Evolutionary conservation across 2,888 invertebrate genomes (phyloP).

Genomic region (Clistopyga incitator): DNA sequence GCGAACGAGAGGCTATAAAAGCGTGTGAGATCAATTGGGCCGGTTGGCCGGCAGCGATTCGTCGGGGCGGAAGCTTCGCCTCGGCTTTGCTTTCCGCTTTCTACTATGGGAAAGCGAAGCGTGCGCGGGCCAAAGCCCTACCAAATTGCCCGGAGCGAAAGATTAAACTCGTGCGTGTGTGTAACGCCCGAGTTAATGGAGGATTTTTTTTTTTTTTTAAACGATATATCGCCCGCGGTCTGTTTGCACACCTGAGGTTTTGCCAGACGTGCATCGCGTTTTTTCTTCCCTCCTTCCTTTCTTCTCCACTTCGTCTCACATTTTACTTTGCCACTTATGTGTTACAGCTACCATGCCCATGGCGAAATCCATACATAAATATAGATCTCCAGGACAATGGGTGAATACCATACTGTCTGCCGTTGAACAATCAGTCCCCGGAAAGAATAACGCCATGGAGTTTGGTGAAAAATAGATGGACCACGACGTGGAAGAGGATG

Average conservation of each 20-base stretch:
- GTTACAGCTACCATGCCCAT: not conserved
- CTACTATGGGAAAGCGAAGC: conserved; percentile 70
- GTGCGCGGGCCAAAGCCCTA: conserved; percentile 68
- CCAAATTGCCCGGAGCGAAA: conserved; percentile 78
- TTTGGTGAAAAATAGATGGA: not conserved
- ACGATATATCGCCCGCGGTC: conserved; percentile 79
- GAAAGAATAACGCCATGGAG: not conserved
- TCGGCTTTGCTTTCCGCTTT: conserved; percentile 49
- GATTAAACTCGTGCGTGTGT: conserved; percentile 80
- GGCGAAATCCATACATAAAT: conserved; percentile 6
- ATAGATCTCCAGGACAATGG: conserved; percentile 11
- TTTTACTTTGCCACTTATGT: not conserved
- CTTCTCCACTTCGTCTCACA: no score
- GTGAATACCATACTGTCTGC: conserved; percentile 10
- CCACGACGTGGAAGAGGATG: not conserved
- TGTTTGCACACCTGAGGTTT: conserved; percentile 83
- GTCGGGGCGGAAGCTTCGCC: conserved; percentile 57
- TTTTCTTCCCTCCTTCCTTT: conserved; percentile 15
- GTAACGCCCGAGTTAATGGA: conserved; percentile 65
- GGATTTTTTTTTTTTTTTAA: conserved; percentile 63
- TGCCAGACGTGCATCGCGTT: conserved; percentile 38
- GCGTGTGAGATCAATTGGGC: conserved; percentile 65
- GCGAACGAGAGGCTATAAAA: conserved; percentile 59
- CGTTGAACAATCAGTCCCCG: conserved; percentile 5
- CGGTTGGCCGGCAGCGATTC: conserved; percentile 74